phyloP scores from a whole-genome alignment of 2,113 vertebrate genomes.

The Dipodomys merriami region DNA sequence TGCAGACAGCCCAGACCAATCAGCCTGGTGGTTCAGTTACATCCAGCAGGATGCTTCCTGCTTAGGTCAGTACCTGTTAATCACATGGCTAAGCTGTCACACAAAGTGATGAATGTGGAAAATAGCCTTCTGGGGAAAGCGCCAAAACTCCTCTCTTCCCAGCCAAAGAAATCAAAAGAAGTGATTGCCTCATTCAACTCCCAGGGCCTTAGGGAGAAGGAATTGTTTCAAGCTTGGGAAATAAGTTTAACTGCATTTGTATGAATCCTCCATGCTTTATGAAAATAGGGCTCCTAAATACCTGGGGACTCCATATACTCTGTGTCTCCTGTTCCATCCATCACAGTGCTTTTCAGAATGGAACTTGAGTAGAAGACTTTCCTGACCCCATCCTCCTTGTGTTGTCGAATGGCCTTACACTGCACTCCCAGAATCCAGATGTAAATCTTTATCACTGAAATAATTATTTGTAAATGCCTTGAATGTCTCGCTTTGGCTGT shows the following conservation, averaged over 20 bases:
- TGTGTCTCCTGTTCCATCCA: not conserved
- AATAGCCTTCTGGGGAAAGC: slow-evolving; percentile 70
- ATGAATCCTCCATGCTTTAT: not conserved
- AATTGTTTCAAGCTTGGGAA: slow-evolving; percentile 46
- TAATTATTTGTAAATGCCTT: not conserved
- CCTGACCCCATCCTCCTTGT: not conserved
- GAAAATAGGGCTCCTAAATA: not conserved
- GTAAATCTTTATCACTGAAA: not conserved
- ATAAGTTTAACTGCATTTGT: slow-evolving; percentile 46
- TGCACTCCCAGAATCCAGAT: not conserved
- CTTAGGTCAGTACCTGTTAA: slow-evolving; percentile 64
- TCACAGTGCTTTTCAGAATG: not conserved
- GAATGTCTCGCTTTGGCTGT: not conserved
- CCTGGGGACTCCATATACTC: not conserved
- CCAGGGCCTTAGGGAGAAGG: slow-evolving; percentile 16
- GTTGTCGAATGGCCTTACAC: not conserved
- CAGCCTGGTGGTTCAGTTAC: not conserved
- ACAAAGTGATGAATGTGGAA: slow-evolving; percentile 65
- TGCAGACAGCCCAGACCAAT: slow-evolving; percentile 51
- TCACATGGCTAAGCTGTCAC: slow-evolving; percentile 60
- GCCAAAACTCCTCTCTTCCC: slow-evolving; percentile 61
- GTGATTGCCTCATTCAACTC: slow-evolving; percentile 67
- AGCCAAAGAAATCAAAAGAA: slow-evolving; percentile 79
- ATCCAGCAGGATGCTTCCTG: slow-evolving; percentile 58
- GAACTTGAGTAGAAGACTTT: not conserved